Percentiles rank a stretch among this genome's conserved stretches.
Evolutionary conservation across 2,797 vertebrate species (phyloP).

Genomic region (Lepus townsendii): DNA sequence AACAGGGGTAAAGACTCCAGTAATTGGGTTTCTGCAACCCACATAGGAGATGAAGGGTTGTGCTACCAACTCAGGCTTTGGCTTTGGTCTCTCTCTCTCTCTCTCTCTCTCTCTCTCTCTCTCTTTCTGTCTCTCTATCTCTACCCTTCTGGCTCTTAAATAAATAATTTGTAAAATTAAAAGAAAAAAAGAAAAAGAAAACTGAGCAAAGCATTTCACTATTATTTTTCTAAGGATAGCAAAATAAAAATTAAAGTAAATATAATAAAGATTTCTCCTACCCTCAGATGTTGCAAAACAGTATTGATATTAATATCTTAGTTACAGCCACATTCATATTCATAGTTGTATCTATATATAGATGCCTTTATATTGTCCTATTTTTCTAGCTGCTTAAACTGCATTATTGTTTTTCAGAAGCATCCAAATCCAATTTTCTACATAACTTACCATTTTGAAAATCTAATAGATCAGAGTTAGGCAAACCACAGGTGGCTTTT

Average conservation of each 20-base stretch:
- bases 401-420: background rate
- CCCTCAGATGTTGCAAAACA: background rate
- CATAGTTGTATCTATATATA: background rate
- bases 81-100: too few relatives aligned
- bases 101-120: too few relatives aligned
- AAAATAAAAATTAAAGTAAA: background rate
- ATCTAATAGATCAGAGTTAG: conserved; percentile 59
- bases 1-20: too few relatives aligned
- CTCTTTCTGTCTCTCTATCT: too few relatives aligned
- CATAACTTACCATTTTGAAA: conserved; percentile 58
- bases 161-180: too few relatives aligned
- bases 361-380: background rate
- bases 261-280: background rate
- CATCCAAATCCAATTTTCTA: conserved; percentile 38
- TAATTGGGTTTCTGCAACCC: too few relatives aligned
- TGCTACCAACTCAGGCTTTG: too few relatives aligned
- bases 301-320: background rate
- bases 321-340: background rate
- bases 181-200: too few relatives aligned
- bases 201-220: too few relatives aligned
- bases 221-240: too few relatives aligned
- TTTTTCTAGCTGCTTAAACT: background rate
- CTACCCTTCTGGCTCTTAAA: too few relatives aligned
- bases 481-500: background rate
- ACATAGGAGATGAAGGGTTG: too few relatives aligned